phyloP scores from a whole-genome alignment of 2,113 vertebrate species.

The Turdus rufiventris region DNA sequence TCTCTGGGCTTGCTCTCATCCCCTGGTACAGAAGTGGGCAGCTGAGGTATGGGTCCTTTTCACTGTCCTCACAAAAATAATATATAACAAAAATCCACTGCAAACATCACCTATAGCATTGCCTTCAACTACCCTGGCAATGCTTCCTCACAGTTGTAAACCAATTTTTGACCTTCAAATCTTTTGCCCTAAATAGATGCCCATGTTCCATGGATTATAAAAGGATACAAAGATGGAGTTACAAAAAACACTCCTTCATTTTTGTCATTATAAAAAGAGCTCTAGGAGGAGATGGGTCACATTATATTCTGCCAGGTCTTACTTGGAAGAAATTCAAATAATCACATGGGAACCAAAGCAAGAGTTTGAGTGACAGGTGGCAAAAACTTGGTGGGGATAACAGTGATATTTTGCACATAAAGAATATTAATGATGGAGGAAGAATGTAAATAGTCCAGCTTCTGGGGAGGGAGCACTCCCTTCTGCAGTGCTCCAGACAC shows the following conservation, averaged over 20 bases:
- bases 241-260: neutral
- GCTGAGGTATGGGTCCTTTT: neutral
- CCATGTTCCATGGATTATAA: neutral
- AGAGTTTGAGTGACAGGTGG: neutral
- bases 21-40: neutral
- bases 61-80: neutral
- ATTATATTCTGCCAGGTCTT: neutral
- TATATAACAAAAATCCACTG: neutral
- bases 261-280: neutral
- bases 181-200: neutral
- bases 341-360: neutral
- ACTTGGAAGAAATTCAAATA: neutral
- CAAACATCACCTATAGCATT: neutral
- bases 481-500: neutral
- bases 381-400: neutral
- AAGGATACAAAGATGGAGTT: neutral
- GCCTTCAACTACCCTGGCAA: neutral
- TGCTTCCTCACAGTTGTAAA: neutral
- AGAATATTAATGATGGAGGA: neutral
- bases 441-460: neutral
- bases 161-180: neutral
- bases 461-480: neutral
- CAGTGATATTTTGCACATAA: neutral
- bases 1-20: neutral
- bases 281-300: neutral